Evolutionary conservation across 1,140 invertebrate species (phyloP).

Genomic region (Sminthurides bifidus): DNA sequence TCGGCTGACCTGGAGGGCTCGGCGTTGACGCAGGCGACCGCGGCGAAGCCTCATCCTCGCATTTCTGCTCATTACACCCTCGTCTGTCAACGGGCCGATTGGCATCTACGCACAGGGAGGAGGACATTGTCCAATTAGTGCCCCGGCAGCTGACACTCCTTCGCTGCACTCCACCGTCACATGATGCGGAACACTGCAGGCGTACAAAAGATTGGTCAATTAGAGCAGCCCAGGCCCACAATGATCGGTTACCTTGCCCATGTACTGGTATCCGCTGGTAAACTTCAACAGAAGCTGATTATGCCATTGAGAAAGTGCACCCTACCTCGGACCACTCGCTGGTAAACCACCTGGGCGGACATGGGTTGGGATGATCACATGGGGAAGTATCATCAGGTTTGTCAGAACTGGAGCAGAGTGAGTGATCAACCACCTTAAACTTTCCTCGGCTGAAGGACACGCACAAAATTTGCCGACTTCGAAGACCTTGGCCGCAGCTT

Average conservation of each 20-base stretch:
- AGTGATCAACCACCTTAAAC: conserved; percentile 34
- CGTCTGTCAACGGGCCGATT: conserved; percentile 44
- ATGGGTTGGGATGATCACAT: conserved; percentile 33
- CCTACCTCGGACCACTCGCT: conserved; percentile 35
- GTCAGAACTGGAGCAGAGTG: conserved; percentile 33
- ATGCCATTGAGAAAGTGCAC: not conserved
- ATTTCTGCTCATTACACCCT: conserved; percentile 50
- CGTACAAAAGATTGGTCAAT: not conserved
- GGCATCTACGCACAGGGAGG: conserved; percentile 43
- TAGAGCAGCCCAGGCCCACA: not conserved
- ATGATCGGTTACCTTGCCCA: too few relatives aligned
- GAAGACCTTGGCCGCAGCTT: conserved; percentile 39
- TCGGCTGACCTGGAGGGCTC: not conserved
- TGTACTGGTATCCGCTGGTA: too few relatives aligned
- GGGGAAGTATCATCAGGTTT: conserved; percentile 33
- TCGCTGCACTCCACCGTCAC: conserved; percentile 49
- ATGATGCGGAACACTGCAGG: conserved; percentile 48
- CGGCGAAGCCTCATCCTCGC: conserved; percentile 30
- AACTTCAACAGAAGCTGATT: conserved; percentile 1
- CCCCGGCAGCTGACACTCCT: conserved; percentile 45
- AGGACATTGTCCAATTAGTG: conserved; percentile 41
- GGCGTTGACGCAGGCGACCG: not conserved
- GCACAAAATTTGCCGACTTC: conserved; percentile 37
- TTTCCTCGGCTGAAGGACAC: conserved; percentile 34
- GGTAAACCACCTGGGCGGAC: conserved; percentile 35